A percentile compares a stretch with the other conserved stretches of the same genome.
These are phyloP conservation scores for Melanotaenia pygmaea DNA, from an alignment of 2,797 vertebrate genomes.

Conservation along the genomic window DNA sequence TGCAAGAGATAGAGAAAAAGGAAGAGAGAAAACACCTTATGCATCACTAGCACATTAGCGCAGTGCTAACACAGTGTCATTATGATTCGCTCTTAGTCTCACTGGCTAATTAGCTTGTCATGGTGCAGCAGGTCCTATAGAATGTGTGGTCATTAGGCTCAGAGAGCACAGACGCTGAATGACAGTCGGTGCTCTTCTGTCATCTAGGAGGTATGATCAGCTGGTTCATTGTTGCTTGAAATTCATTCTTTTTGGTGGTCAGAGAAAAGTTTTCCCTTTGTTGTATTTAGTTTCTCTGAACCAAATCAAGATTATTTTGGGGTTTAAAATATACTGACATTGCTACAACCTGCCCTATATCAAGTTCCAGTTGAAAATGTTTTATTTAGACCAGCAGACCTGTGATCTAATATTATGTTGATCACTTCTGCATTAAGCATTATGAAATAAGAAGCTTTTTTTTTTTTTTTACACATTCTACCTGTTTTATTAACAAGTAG, in stretches of 20 bases:
- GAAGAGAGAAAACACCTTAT: slow-evolving; percentile 51
- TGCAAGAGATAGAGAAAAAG: slow-evolving; percentile 47
- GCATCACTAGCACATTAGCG: slow-evolving; percentile 73
- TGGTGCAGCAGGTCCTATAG: slow-evolving; percentile 71
- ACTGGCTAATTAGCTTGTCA: slow-evolving; percentile 81
- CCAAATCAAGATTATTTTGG: slow-evolving; percentile 45
- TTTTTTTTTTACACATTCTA: slow-evolving; percentile 30
- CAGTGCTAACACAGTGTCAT: slow-evolving; percentile 75
- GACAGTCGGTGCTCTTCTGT: slow-evolving; percentile 53
- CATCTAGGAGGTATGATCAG: slow-evolving; percentile 40
- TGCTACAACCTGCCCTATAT: slow-evolving; percentile 3
- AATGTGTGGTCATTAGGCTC: slow-evolving; percentile 72
- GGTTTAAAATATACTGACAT: slow-evolving; percentile 43
- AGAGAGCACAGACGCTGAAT: slow-evolving; percentile 51
- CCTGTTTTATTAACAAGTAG: slow-evolving; percentile 58
- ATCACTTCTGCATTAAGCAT: slow-evolving; percentile 28
- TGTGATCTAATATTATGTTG: slow-evolving; percentile 22
- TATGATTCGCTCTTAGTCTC: slow-evolving; percentile 78
- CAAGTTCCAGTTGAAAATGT: background rate
- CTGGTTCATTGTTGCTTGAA: slow-evolving; percentile 32
- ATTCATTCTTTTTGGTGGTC: slow-evolving; percentile 37
- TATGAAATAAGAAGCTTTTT: slow-evolving; percentile 39
- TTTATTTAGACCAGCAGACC: slow-evolving; percentile 20
- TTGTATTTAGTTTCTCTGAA: slow-evolving; percentile 50
- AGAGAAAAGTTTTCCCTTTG: slow-evolving; percentile 17